phyloP scores from a whole-genome alignment of 2,888 invertebrate species.

The Pycnomerus fuliginosus region DNA sequence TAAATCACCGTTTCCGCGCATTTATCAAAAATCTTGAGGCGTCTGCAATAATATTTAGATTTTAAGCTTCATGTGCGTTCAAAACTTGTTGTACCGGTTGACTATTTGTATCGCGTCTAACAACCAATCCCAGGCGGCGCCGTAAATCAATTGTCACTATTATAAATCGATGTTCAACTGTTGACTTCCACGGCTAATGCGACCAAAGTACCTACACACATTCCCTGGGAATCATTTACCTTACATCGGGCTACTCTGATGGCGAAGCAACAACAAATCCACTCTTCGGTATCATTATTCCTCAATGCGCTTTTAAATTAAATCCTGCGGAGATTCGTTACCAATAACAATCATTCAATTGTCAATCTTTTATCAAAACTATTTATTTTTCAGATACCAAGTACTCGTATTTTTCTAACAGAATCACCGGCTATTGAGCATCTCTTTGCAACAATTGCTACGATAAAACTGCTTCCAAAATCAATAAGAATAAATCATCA shows the following conservation, averaged over 20 bases:
- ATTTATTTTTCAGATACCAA: too few species aligned
- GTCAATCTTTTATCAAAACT: too few species aligned
- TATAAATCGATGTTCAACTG: slow-evolving; percentile 54
- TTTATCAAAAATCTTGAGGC: too few species aligned
- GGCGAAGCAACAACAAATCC: too few species aligned
- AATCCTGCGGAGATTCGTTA: too few species aligned
- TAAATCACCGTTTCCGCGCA: too few species aligned
- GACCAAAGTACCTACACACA: slow-evolving; percentile 52
- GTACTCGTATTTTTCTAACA: too few species aligned
- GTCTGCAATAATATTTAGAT: slow-evolving; percentile 31
- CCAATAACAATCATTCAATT: too few species aligned
- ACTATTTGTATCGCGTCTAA: slow-evolving; percentile 44
- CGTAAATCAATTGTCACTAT: slow-evolving; percentile 54
- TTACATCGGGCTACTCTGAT: too few species aligned
- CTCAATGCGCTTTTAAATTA: too few species aligned
- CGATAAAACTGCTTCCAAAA: background rate
- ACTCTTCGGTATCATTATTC: too few species aligned
- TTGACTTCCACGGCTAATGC: slow-evolving; percentile 51
- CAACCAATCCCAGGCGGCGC: slow-evolving; percentile 48
- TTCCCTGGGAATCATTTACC: slow-evolving; percentile 52
- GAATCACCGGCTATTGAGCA: too few species aligned
- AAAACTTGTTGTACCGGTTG: slow-evolving; percentile 42
- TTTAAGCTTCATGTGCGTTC: slow-evolving; percentile 24
- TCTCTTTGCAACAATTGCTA: slow-evolving; percentile 24
- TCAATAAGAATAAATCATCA: background rate